phyloP scores from a whole-genome alignment of 92 coral and sea anemone species.

The Epizoanthus illoricatus region DNA sequence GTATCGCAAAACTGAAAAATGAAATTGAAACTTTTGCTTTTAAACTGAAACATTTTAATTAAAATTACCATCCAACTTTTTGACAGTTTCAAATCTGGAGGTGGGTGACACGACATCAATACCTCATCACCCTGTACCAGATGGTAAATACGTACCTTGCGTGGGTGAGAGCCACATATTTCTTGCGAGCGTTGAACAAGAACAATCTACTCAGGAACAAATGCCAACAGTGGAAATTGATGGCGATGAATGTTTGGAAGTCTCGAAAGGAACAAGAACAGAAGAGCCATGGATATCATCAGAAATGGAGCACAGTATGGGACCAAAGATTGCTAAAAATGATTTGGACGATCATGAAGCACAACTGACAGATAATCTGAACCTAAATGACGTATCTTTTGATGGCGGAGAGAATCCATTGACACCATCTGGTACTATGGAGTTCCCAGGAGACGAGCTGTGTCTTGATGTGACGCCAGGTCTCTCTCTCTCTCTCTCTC shows the following conservation, averaged over 20 bases:
- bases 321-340: not conserved
- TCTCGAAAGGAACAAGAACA: not conserved
- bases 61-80: not conserved
- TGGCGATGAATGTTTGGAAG: not conserved
- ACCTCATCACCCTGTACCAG: too few relatives aligned
- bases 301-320: not conserved
- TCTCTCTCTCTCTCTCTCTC: too few relatives aligned
- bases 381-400: not conserved
- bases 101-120: not conserved
- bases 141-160: not conserved
- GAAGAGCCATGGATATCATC: not conserved
- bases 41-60: not conserved
- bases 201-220: not conserved
- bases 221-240: not conserved
- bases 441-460: not conserved
- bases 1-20: too few relatives aligned
- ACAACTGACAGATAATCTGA: not conserved
- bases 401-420: not conserved
- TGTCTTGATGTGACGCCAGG: slow-evolving; percentile 5
- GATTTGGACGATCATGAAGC: not conserved
- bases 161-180: slow-evolving; percentile 34
- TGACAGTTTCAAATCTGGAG: not conserved
- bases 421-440: slow-evolving; percentile 17
- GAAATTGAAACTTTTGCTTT: not conserved
- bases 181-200: slow-evolving; percentile 15